Evolutionary conservation across 1,140 invertebrate species (phyloP).

Genomic region (Ectropis grisescens): DNA sequence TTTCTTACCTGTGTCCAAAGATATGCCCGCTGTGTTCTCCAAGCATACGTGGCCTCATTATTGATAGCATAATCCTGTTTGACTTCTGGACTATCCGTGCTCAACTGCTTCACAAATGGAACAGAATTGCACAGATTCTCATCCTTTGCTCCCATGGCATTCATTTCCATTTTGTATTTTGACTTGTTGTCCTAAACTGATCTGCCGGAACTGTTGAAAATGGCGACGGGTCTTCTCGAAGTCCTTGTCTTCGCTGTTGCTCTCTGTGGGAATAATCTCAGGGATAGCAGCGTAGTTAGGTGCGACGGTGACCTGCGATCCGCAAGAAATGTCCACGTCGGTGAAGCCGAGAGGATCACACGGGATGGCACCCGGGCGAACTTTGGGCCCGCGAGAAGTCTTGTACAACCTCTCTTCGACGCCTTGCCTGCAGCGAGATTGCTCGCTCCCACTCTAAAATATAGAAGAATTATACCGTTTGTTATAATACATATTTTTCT

Average conservation of each 20-base stretch:
- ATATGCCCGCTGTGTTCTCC: slow-evolving; percentile 71
- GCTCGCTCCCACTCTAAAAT: slow-evolving; percentile 52
- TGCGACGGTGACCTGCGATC: slow-evolving; percentile 70
- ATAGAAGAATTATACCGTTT: too few species aligned
- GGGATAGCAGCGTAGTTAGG: slow-evolving; percentile 68
- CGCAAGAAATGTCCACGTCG: slow-evolving; percentile 72
- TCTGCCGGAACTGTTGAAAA: slow-evolving; percentile 62
- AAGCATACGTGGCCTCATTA: slow-evolving; percentile 44
- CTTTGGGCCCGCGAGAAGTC: slow-evolving; percentile 42
- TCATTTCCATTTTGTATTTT: slow-evolving; percentile 73
- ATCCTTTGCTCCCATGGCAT: slow-evolving; percentile 71
- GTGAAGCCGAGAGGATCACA: slow-evolving; percentile 56
- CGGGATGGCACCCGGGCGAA: slow-evolving; percentile 61
- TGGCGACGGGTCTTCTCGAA: slow-evolving; percentile 62
- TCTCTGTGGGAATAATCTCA: slow-evolving; percentile 51
- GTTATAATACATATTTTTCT: too few species aligned
- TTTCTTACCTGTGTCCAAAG: slow-evolving; percentile 63
- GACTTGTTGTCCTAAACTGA: slow-evolving; percentile 63
- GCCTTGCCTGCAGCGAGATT: slow-evolving; percentile 33
- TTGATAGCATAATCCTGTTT: slow-evolving; percentile 55
- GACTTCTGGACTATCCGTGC: slow-evolving; percentile 55
- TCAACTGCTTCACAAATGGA: slow-evolving; percentile 72
- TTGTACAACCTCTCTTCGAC: slow-evolving; percentile 51
- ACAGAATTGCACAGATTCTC: slow-evolving; percentile 71
- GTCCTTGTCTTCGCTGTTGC: slow-evolving; percentile 58